Evolutionary conservation across 1,140 invertebrate genomes (phyloP).

Genomic region (Anastatus disparis): DNA sequence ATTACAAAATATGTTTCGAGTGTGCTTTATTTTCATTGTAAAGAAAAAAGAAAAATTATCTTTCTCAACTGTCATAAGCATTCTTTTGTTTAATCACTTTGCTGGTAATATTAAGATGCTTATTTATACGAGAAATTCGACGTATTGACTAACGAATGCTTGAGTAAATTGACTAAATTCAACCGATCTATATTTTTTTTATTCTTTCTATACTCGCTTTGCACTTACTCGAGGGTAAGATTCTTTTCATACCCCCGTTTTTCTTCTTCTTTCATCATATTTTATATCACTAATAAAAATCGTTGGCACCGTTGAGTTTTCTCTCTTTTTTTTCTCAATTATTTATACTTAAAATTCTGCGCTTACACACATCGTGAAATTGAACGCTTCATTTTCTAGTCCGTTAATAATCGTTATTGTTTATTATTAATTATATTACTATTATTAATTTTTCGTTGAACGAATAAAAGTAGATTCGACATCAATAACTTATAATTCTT

Average conservation of each 20-base stretch:
- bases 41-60: not conserved
- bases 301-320: constrained; percentile 23
- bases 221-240: not conserved
- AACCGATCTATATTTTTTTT: constrained; percentile 5
- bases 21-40: not conserved
- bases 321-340: not conserved
- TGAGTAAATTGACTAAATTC: constrained; percentile 36
- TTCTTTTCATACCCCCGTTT: not conserved
- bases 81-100: not conserved
- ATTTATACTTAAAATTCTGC: not conserved
- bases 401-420: constrained; percentile 23
- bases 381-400: not conserved
- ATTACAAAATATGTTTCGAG: not conserved
- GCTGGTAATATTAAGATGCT: not conserved
- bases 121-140: constrained; percentile 9
- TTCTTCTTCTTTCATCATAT: not conserved
- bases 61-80: not conserved
- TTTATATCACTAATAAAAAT: constrained; percentile 24
- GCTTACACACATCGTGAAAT: not conserved
- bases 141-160: constrained; percentile 36
- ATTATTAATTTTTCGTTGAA: constrained; percentile 34
- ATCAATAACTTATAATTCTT: constrained; percentile 19
- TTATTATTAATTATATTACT: constrained; percentile 24
- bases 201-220: not conserved
- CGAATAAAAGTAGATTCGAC: constrained; percentile 32